Evolutionary conservation across 2,888 invertebrate genomes (phyloP).

Genomic region (Hydroisotoma schaefferi): DNA sequence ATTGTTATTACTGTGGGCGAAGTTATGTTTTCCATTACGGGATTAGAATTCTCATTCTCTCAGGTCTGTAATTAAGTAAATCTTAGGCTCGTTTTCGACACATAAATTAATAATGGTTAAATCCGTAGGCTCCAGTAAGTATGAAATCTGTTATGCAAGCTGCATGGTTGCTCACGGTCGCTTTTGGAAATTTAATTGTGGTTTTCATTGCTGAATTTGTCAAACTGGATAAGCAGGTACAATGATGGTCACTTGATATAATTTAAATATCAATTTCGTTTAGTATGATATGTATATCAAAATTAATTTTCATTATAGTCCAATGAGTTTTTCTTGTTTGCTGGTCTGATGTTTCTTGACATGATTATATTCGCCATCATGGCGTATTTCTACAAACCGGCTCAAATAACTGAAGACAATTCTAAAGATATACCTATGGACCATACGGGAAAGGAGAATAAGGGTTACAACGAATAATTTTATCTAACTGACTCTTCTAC

Average conservation of each 20-base stretch:
- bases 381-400: constrained; percentile 54
- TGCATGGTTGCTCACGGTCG: constrained; percentile 59
- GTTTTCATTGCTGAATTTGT: constrained; percentile 56
- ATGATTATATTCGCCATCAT: constrained; percentile 61
- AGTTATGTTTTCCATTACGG: constrained; percentile 94
- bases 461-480: background rate
- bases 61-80: constrained; percentile 55
- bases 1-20: constrained; percentile 90
- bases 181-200: constrained; percentile 60
- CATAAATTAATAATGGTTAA: background rate
- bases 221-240: constrained; percentile 53
- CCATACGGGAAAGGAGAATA: background rate
- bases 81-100: background rate
- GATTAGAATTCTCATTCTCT: constrained; percentile 91
- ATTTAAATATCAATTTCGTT: background rate
- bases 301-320: constrained; percentile 57
- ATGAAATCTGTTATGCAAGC: constrained; percentile 63
- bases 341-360: constrained; percentile 63
- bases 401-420: constrained; percentile 1
- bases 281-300: background rate
- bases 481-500: too few species aligned
- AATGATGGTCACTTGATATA: background rate
- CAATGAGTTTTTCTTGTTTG: constrained; percentile 71
- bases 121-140: constrained; percentile 55
- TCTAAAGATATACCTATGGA: background rate